These are phyloP conservation scores for Orthonychiurus folsomi DNA, from an alignment of 2,888 invertebrate genomes.

Conservation along the genomic window DNA sequence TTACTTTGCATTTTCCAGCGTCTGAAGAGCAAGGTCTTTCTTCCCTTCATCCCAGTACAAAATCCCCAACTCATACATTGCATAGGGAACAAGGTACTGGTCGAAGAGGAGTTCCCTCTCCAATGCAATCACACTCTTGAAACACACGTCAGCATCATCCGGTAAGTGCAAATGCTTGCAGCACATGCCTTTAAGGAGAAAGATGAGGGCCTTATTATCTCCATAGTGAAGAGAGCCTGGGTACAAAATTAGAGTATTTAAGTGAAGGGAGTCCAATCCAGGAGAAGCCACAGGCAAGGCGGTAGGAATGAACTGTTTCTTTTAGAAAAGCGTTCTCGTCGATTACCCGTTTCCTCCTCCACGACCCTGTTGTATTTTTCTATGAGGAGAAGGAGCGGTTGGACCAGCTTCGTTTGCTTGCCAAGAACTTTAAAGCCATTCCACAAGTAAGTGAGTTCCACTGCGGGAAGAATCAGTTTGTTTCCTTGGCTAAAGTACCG, in stretches of 20 bases:
- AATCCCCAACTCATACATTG: conserved; percentile 74
- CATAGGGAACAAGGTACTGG: conserved; percentile 73
- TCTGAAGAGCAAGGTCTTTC: conserved; percentile 56
- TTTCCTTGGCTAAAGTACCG: conserved; percentile 67
- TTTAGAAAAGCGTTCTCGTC: neutral
- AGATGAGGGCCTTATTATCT: conserved; percentile 66
- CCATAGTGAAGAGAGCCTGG: conserved; percentile 45
- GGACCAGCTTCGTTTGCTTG: conserved; percentile 52
- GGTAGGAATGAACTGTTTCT: too few species aligned
- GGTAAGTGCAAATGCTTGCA: conserved; percentile 68
- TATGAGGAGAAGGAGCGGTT: conserved; percentile 41
- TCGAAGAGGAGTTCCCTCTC: conserved; percentile 71
- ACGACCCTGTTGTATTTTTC: conserved; percentile 48
- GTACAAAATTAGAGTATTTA: conserved; percentile 40
- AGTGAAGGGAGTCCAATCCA: neutral
- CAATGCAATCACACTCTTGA: conserved; percentile 55
- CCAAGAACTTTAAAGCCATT: conserved; percentile 77
- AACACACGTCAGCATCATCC: conserved; percentile 65
- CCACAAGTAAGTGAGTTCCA: conserved; percentile 87
- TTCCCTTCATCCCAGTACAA: conserved; percentile 64
- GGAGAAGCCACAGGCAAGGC: neutral
- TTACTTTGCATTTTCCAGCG: conserved; percentile 76
- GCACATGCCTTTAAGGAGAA: conserved; percentile 73
- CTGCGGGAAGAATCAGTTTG: conserved; percentile 65
- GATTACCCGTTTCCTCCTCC: conserved; percentile 42